Evolutionary conservation across 1,140 invertebrate species (phyloP), one percentile per base, ranked within the genome.

Genomic region (Eriosoma lanigerum): DNA sequence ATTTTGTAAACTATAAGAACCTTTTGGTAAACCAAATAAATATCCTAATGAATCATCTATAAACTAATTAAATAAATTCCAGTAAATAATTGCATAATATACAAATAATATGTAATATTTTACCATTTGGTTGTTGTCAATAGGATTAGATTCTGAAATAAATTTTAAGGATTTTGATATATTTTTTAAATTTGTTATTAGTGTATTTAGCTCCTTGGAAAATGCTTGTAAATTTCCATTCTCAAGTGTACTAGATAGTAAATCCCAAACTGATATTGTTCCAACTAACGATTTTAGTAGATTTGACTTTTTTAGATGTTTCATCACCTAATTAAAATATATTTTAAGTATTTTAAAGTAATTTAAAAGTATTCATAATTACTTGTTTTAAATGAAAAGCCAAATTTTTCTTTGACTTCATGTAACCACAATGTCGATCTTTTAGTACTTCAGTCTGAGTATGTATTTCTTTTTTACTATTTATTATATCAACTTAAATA

Each of bases 31-130:
- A 9, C 54, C 56, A 13, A 78, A 26, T 2, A 78, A 58, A 46
- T 78, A 29, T 62, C 54, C 54, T 62, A 78, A 78, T 62, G 75
- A 60, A 60, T 78, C 75, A 62, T 78, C 38, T 46, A 78, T n/a
- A 5, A 60, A 60, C 75, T 78, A 21, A 78, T n/a, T n/a, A 78
- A 62, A 38, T 38, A 38, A 38, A 38, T n/a, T n/a, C n/a, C n/a
- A n/a, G n/a, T n/a, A n/a, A n/a, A n/a, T n/a, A n/a, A n/a, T n/a
- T n/a, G 32, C 8, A 38, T 38, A 4, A 8, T 4, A 38, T 38
- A 38, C 8, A 38, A 38, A 38, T 38, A 38, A 48, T 48, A 13
- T 48, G 46, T 60, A n/a, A 38, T 5, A 76, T 24, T 26, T 76
- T 44, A 78, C 75, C 38, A 78, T 62, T 48, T 78, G 32, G 29